Base-by-base conservation (phyloP, 1,140 invertebrate species). In the Drosophila grimshawi region DNA sequence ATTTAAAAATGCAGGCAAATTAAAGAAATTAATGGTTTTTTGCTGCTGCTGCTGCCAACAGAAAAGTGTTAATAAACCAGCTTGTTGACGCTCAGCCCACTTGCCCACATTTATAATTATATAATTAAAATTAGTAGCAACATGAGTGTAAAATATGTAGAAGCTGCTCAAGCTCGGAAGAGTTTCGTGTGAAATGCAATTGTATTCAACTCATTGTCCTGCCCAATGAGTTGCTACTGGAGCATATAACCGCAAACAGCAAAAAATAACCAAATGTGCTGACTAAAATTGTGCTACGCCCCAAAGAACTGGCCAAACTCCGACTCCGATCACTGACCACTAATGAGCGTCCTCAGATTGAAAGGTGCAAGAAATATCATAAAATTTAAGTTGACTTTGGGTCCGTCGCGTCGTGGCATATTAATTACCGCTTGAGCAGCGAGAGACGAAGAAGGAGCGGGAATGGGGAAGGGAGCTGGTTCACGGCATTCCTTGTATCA, bases 311-410 rank as follows among this genome's bases (percentile, higher is more conserved):
- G 52, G 19, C 8, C 2, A 33, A 4, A 33, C 33, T 33, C n/a
- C 39, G 39, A 39, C 7, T 51, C 48, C 37, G 49, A 49, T n/a
- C 52, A 46, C 48, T 78, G 65, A 89, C 80, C 85, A 89, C 83
- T 88, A 88, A 88, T 88, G 85, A 88, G 72, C 56, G 55, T 10
- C 19, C 4, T 10, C 39, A 49, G 59, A 27, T 51, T 48, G 32
- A 74, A 89, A 88, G 83, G 83, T 88, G 83, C 83, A 88, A 88
- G 85, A 88, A 83, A 68, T 51, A 73, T 53, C 64, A 88, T 85
- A 61, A 81, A 76, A 59, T 29, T 59, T 46, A 62, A 79, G 69
- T 46, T 55, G 64, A 57, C 43, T 59, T 43, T 48, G 66, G 5
- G 68, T 35, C 10, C 52, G 48, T 48, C 39, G 53, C 74, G 81